These are phyloP conservation scores for Scophthalmus maximus DNA, from an alignment of 2,113 vertebrate species.

Conservation along the genomic window DNA sequence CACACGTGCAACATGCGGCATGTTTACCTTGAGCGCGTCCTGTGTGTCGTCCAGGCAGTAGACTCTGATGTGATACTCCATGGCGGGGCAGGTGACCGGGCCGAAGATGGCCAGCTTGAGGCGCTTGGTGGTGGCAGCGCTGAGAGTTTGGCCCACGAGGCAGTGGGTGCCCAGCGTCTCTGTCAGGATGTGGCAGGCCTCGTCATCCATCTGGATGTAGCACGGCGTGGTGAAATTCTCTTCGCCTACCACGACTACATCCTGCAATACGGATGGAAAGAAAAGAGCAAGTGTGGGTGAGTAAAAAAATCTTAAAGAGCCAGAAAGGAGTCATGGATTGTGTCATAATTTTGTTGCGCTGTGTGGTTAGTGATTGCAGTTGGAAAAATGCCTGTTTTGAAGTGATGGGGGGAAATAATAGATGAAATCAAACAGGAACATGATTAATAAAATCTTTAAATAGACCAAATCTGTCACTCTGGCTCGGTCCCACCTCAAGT, in stretches of 20 bases:
- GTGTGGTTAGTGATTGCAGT: too few relatives aligned
- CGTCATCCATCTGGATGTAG: conserved; percentile 94
- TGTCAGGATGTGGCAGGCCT: conserved; percentile 95
- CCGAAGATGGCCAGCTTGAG: conserved; percentile 96
- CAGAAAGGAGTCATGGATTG: background rate
- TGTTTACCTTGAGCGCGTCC: conserved; percentile 91
- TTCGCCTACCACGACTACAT: conserved; percentile 94
- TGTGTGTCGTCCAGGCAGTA: conserved; percentile 97
- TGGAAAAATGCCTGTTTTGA: background rate
- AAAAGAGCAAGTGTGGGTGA: conserved; percentile 4
- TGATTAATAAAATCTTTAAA: too few relatives aligned
- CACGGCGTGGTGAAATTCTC: conserved; percentile 97
- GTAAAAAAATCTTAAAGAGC: background rate
- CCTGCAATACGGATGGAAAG: conserved; percentile 75
- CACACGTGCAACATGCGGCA: background rate
- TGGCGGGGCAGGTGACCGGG: conserved; percentile 89
- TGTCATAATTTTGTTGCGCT: background rate
- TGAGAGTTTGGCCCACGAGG: conserved; percentile 92
- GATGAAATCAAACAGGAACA: background rate
- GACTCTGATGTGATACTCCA: conserved; percentile 95
- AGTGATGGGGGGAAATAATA: too few relatives aligned
- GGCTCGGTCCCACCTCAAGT: background rate
- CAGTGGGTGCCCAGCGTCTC: conserved; percentile 94
- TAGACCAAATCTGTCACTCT: background rate
- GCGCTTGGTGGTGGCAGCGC: conserved; percentile 93